Evolutionary conservation across 2,113 vertebrate genomes (phyloP).

Genomic region (Calyptomena viridis): DNA sequence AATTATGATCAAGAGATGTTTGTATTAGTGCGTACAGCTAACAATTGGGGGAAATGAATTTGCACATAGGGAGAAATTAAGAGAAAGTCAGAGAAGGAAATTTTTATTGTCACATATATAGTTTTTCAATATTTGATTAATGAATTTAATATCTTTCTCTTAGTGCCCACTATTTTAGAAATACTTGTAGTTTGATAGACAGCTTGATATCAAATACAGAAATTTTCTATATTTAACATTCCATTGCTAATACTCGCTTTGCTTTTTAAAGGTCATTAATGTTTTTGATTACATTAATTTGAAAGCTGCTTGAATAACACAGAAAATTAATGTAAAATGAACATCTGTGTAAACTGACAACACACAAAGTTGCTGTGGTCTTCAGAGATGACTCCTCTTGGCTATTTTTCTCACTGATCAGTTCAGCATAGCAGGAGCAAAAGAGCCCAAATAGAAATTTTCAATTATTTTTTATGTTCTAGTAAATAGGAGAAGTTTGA

Average conservation of each 20-base stretch:
- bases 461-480: background rate
- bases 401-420: background rate
- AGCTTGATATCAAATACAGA: background rate
- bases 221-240: background rate
- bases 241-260: background rate
- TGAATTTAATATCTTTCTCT: background rate
- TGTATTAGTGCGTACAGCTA: background rate
- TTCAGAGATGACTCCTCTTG: background rate
- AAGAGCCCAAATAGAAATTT: background rate
- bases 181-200: background rate
- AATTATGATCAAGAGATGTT: background rate
- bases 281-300: background rate
- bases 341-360: background rate
- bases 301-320: background rate
- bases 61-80: background rate
- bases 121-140: background rate
- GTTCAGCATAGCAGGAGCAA: background rate
- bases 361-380: background rate
- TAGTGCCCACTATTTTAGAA: background rate
- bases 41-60: background rate
- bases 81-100: background rate
- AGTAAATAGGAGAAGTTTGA: background rate
- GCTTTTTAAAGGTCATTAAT: background rate
- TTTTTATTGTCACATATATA: background rate
- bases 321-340: background rate